Percentiles rank a stretch among this genome's conserved stretches.
phyloP scores from a whole-genome alignment of 1,140 invertebrate genomes.

The Lysiphlebus fabarum region DNA sequence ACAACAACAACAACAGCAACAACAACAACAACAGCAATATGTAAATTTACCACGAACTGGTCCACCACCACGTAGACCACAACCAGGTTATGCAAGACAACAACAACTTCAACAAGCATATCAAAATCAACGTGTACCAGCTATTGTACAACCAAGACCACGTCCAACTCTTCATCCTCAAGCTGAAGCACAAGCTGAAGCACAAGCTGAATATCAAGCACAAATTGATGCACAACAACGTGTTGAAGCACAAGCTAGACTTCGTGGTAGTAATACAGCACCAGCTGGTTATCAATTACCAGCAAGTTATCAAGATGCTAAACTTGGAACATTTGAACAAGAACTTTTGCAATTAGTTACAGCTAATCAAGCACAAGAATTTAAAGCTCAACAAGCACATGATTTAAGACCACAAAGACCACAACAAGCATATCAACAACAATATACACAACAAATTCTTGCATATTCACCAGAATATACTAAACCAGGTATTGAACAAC shows the following conservation, averaged over 20 bases:
- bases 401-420: constrained; percentile 27
- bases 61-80: constrained; percentile 34
- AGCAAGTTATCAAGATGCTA: constrained; percentile 35
- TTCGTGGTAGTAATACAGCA: constrained; percentile 33
- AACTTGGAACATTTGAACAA: constrained; percentile 47
- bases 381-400: constrained; percentile 38
- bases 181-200: constrained; percentile 42
- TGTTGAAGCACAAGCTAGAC: constrained; percentile 31
- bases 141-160: constrained; percentile 40
- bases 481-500: constrained; percentile 32
- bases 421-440: constrained; percentile 29
- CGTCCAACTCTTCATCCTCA: constrained; percentile 42
- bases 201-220: constrained; percentile 37
- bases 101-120: constrained; percentile 48
- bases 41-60: constrained; percentile 15
- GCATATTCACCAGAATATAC: constrained; percentile 33
- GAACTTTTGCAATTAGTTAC: constrained; percentile 45
- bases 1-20: constrained; percentile 43
- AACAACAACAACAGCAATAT: constrained; percentile 30
- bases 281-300: constrained; percentile 33
- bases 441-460: constrained; percentile 34
- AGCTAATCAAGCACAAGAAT: constrained; percentile 49
- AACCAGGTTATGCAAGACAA: constrained; percentile 44
- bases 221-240: constrained; percentile 38
- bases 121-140: constrained; percentile 45